These are phyloP conservation scores for Aphelinus certus DNA, from an alignment of 1,140 invertebrate genomes.

Conservation along the genomic window DNA sequence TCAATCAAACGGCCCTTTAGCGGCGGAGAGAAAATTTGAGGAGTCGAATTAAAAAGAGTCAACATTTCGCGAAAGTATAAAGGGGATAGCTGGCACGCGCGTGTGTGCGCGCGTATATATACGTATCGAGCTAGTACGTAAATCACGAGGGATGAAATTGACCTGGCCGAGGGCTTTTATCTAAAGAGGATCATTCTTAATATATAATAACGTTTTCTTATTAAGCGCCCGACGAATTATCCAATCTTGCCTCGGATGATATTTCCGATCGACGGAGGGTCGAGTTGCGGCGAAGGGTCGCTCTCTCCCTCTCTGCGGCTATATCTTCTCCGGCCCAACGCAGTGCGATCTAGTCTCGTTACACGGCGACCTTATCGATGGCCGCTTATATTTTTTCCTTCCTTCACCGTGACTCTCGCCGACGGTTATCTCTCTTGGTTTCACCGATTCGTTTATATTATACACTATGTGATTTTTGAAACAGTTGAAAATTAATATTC, in stretches of 20 bases:
- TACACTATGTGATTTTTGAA: no score
- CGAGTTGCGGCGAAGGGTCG: slow-evolving; percentile 4
- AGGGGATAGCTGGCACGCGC: neutral
- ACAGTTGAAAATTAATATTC: no score
- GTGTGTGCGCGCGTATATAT: no score
- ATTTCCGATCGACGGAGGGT: slow-evolving; percentile 24
- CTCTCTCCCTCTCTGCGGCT: neutral
- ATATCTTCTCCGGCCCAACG: neutral
- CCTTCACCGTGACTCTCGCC: no score
- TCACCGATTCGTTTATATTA: no score
- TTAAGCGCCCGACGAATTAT: slow-evolving; percentile 37
- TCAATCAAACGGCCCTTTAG: slow-evolving; percentile 15
- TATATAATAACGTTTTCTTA: slow-evolving; percentile 44
- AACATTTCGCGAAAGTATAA: slow-evolving; percentile 16
- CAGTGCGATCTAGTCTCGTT: no score
- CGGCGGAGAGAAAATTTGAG: no score
- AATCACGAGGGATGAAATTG: slow-evolving; percentile 28
- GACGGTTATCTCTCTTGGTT: no score
- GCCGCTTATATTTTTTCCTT: no score
- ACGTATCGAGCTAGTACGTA: slow-evolving; percentile 5
- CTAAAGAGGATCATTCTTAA: slow-evolving; percentile 42
- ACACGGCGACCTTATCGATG: no score
- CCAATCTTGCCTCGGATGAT: slow-evolving; percentile 32
- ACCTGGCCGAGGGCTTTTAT: slow-evolving; percentile 25
- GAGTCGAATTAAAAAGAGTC: slow-evolving; percentile 24